A percentile compares a stretch with the other conserved stretches of the same genome.
phyloP scores from a whole-genome alignment of 2,797 vertebrate species.

The Octomys mimax region DNA sequence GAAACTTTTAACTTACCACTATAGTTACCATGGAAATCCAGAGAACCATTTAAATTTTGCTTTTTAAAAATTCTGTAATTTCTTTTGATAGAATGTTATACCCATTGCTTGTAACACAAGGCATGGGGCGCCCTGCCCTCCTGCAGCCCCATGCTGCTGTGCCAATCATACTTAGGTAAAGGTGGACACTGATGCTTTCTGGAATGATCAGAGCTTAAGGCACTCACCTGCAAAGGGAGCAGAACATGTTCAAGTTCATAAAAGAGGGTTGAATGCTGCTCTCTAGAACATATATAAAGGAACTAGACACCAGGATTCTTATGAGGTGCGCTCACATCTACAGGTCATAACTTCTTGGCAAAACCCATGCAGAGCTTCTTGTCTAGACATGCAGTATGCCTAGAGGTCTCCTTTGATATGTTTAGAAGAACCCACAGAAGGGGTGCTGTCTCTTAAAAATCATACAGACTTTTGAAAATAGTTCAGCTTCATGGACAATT shows the following conservation, averaged over 20 bases:
- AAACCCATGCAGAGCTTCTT: not conserved
- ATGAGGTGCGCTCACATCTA: too few species aligned
- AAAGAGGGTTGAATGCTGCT: not conserved
- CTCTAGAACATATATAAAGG: not conserved
- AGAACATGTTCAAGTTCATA: not conserved
- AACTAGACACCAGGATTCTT: rapidly evolving
- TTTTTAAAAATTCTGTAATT: too few species aligned
- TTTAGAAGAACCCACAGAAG: not conserved
- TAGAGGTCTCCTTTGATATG: not conserved
- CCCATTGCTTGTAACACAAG: not conserved
- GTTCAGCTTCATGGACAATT: not conserved
- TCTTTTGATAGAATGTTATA: not conserved
- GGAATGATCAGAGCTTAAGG: not conserved
- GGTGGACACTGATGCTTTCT: not conserved
- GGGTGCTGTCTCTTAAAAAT: not conserved
- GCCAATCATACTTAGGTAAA: not conserved
- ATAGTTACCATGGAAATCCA: not conserved
- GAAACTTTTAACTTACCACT: not conserved
- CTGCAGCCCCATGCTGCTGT: not conserved
- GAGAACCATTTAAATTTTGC: not conserved
- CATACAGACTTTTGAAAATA: not conserved
- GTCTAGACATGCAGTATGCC: not conserved
- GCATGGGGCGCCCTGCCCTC: rapidly evolving
- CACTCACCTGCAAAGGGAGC: not conserved
- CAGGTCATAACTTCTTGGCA: not conserved